A percentile compares a stretch with the other conserved stretches of the same genome.
Evolutionary conservation across 2,113 vertebrate genomes (phyloP).

Genomic region (Paralichthys olivaceus): DNA sequence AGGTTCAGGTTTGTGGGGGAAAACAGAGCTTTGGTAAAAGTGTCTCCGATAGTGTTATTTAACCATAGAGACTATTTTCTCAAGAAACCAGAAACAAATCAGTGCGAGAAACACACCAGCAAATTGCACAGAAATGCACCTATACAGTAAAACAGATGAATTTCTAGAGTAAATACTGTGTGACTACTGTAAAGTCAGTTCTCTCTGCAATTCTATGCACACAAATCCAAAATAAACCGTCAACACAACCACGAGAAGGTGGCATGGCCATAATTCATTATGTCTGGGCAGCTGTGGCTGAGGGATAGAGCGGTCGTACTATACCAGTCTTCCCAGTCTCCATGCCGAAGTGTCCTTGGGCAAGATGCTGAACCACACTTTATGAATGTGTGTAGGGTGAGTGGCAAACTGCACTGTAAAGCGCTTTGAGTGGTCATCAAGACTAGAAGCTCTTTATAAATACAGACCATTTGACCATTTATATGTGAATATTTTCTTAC

Average conservation of each 20-base stretch:
- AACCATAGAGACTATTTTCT: neutral
- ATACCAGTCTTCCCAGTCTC: neutral
- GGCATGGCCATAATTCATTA: neutral
- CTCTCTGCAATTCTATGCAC: neutral
- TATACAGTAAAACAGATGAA: neutral
- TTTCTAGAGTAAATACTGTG: neutral
- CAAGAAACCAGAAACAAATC: neutral
- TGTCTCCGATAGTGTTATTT: too few species aligned
- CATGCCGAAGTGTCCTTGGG: too few species aligned
- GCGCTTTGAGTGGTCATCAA: too few species aligned
- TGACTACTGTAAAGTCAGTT: neutral
- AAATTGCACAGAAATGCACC: neutral
- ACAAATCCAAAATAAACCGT: neutral
- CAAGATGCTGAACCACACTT: too few species aligned
- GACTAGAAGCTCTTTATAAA: too few species aligned
- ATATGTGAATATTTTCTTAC: neutral
- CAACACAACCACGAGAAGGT: conserved; percentile 1
- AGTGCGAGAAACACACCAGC: neutral
- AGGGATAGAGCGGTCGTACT: too few species aligned
- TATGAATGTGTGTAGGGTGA: too few species aligned
- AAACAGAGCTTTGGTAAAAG: neutral
- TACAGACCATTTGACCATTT: neutral
- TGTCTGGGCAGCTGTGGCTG: too few species aligned
- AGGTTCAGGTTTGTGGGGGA: neutral
- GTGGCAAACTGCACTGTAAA: too few species aligned